Base-by-base conservation (phyloP, 1,140 invertebrate species). In the Formica selysi region DNA sequence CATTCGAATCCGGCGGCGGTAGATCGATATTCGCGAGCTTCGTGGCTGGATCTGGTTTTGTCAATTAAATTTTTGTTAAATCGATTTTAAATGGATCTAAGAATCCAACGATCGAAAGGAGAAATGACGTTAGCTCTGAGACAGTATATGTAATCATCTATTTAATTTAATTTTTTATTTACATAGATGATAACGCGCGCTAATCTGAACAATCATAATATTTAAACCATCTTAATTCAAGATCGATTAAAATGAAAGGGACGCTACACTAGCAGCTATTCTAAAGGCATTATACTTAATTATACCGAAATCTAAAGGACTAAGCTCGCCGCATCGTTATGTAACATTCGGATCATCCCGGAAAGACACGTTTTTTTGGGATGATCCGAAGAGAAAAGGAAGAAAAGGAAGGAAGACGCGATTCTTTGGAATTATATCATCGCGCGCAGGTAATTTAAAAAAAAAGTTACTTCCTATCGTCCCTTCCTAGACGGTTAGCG, bases 381-480 rank as follows among this genome's bases (percentile, higher is more conserved):
- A 73, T 22, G 13, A 32, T 68, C 48, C 8, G 3, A 44, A 67
- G 38, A 13, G 11, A 61, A 29, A 61, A 80, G 38, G 10, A 44
- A 57, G 26, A 8, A 44, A 19, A 51, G 26, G 68, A 6, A 51
- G 6, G 26, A 41, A 26, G 57, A 57, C 44, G 41, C 19, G 85
- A 74, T 83, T 48, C 79, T 84, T 78, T 41, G n/a, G 29, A 86
- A 67, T 87, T 87, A 87, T 87, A 87, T 87, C 80, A 87, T 85
- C 86, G 80, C 19, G 80, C 11, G 6, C 70, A 76, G 86, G 80
- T 87, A 87, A 87, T 62, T 51, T 68, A 61, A 76, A 64, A 32
- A 22, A 22, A 87, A 85, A 22, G 51, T 87, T 84, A 68, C 29
- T 64, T 41, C 19, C 44, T 29, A 48, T 32, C 2, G 32, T 32